Base-by-base conservation (phyloP, 2,888 invertebrate genomes). In the Tetragonula carbonaria region DNA sequence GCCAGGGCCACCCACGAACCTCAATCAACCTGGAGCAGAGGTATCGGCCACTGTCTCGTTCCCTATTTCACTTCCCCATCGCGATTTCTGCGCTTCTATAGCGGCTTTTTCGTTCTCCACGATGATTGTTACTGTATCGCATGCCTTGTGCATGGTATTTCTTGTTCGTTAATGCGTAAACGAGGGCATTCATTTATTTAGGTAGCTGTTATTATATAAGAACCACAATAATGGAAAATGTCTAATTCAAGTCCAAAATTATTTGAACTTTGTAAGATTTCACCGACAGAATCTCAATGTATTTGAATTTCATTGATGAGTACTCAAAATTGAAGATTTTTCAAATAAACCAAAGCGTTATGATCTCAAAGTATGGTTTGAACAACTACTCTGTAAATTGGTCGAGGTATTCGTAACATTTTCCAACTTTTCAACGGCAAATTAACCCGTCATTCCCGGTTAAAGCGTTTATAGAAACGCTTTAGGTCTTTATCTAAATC, bases 1-100 rank as follows among this genome's bases (percentile, higher is more conserved):
- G 85, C 82, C 88, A 90, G 89, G 92, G 91, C 93, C 93, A 93
- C 93, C 92, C 93, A 93, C 93, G 91, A 91, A 91, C 93, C 91
- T 93, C 92, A 92, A 93, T 93, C 93, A 93, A 92, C 91, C 90
- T 71, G 80, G 66, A 82, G 78, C 86, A 84, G 82, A 80, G 78
- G 82, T 76, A 76, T 59, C 74, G 76, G 77, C 66, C 84, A 67
- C 66, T 57, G 66, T 73, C 45, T 74, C 67, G 62, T 55, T 74
- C 73, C 33, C 33, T 75, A 62, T 38, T 63, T 71, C 75, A 28
- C 59, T 85, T 79, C 79, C 80, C 66, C 80, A 73, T 77, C 78
- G 76, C 80, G 72, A 84, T 86, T 82, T 73, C 83, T 74, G 76
- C 77, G 82, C 75, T 85, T 86, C 76, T 83, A 78, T 71, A 87